Conservation (phyloP, 2,113 vertebrate species). For the Alexandromys fortis region DNA sequence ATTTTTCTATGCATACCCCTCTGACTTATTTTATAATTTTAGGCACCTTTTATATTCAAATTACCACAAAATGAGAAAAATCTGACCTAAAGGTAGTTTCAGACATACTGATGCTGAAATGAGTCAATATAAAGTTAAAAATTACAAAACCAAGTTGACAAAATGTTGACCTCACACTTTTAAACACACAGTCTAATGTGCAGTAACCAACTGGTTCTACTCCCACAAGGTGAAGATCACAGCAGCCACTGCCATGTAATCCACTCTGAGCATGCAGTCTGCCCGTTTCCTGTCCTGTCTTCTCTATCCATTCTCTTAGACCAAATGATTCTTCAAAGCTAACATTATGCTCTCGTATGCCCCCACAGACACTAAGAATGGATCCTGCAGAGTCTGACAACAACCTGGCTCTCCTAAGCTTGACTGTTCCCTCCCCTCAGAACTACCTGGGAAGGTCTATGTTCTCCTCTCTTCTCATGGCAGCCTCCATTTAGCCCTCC, state of each 20-base stretch:
- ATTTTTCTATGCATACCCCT: conserved; percentile 7
- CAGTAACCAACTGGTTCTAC: neutral
- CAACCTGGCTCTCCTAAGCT: neutral
- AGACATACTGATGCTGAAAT: neutral
- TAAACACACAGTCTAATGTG: neutral
- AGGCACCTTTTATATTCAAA: neutral
- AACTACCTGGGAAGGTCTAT: neutral
- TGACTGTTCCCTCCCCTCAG: neutral
- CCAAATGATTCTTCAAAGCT: neutral
- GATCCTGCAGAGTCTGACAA: neutral
- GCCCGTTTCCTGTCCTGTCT: neutral
- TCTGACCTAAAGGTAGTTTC: conserved; percentile 27
- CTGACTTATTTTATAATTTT: conserved; percentile 37
- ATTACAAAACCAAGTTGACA: neutral
- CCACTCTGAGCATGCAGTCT: neutral
- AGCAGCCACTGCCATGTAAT: neutral
- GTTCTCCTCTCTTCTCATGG: neutral
- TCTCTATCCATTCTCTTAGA: neutral
- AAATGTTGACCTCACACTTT: conserved; percentile 23
- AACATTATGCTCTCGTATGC: neutral
- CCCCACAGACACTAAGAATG: neutral
- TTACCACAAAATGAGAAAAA: conserved; percentile 52
- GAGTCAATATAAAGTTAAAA: conserved; percentile 37
- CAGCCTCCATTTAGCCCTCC: neutral
- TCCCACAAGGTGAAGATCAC: neutral